These are phyloP conservation scores for Rhopilema esculentum DNA, from an alignment of 30 jellyfish, hydroid and myxozoan species.

Conservation along the genomic window DNA sequence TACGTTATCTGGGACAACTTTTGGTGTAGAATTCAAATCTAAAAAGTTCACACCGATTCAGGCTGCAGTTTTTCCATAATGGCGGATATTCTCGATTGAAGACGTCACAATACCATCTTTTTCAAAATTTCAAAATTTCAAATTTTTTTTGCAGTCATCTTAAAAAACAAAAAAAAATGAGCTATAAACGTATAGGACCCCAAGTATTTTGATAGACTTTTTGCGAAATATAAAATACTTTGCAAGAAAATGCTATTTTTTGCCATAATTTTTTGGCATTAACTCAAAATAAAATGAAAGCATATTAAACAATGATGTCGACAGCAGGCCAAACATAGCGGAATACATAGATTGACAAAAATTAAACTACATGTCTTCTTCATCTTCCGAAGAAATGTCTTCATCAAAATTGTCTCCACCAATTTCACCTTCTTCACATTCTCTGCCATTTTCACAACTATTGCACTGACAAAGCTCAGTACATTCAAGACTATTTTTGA, in stretches of 20 bases:
- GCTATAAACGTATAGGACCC: conserved; percentile 22
- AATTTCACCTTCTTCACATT: conserved; percentile 6
- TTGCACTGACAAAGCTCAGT: conserved; percentile 46
- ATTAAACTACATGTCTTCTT: neutral
- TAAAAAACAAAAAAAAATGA: conserved; percentile 12
- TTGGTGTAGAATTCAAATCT: conserved; percentile 32
- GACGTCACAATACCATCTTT: conserved; percentile 22
- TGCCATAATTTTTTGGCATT: neutral
- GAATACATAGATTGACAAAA: neutral
- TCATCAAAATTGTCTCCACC: conserved; percentile 8
- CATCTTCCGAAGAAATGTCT: conserved; percentile 11
- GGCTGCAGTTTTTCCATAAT: conserved; percentile 44
- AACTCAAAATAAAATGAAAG: neutral
- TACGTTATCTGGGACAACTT: conserved; percentile 21
- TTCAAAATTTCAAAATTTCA: conserved; percentile 11
- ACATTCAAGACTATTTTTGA: conserved; percentile 47
- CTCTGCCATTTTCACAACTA: conserved; percentile 11
- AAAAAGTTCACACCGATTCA: conserved; percentile 29
- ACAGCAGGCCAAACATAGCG: neutral
- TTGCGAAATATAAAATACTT: conserved; percentile 14
- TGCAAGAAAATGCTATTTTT: neutral
- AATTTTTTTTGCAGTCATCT: conserved; percentile 17
- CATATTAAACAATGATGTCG: neutral
- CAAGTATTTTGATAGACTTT: neutral
- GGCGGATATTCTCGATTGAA: conserved; percentile 30